These are phyloP conservation scores for Acipenser transmontanus DNA, from an alignment of 2,797 vertebrate species.

Conservation along the genomic window DNA sequence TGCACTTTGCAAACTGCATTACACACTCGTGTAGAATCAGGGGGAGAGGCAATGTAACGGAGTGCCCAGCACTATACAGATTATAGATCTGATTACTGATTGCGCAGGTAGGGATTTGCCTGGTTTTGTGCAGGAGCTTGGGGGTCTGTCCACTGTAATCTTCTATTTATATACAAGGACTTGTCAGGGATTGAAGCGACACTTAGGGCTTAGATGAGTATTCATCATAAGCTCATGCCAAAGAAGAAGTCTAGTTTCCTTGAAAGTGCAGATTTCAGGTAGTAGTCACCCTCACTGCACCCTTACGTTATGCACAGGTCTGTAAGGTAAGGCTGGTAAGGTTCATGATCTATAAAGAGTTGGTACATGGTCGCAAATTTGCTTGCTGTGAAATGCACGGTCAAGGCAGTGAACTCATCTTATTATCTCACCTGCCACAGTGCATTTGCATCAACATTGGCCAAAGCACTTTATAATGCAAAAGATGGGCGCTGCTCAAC, in stretches of 20 bases:
- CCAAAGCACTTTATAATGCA: too few species aligned
- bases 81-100: slow-evolving; percentile 1
- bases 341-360: too few species aligned
- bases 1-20: background rate
- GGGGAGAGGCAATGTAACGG: background rate
- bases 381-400: too few species aligned
- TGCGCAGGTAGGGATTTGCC: background rate
- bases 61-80: background rate
- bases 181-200: slow-evolving; percentile 4
- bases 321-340: too few species aligned
- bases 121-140: slow-evolving; percentile 1
- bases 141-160: slow-evolving; percentile 4
- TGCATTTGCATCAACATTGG: too few species aligned
- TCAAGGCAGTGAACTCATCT: too few species aligned
- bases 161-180: slow-evolving; percentile 10
- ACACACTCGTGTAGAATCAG: background rate
- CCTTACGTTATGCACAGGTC: too few species aligned
- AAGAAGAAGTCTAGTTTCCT: background rate
- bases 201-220: slow-evolving; percentile 7
- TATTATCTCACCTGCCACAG: too few species aligned
- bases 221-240: slow-evolving; percentile 2
- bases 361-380: too few species aligned
- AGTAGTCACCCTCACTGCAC: too few species aligned
- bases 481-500: too few species aligned
- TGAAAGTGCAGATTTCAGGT: background rate